Base-by-base conservation (phyloP, 2,888 invertebrate genomes). In the Polydrusus pterygomalis region DNA sequence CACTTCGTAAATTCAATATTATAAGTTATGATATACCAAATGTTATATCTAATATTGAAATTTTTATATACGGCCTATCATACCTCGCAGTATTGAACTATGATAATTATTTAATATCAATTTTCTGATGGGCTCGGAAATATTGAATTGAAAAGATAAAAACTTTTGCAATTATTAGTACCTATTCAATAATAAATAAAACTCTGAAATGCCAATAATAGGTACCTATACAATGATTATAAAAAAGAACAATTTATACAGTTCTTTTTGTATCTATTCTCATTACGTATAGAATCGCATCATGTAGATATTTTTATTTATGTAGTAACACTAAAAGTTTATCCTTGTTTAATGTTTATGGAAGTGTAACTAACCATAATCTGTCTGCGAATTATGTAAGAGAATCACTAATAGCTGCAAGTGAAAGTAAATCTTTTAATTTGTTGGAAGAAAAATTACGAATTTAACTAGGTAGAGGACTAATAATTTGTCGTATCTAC, bases 371-470 rank as follows among this genome's bases (percentile, higher is more conserved):
- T 71, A 64, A 60, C 58, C 38, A 60, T 60, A 38, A 64, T 71
- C 54, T 71, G 51, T 54, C 62, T 71, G 64, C 54, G 20, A 54
- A 54, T 71, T 63, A 71, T 71, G 71, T 64, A 71, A 71, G 63
- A 43, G 71, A 11, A 71, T 38, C 63, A 71, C 63, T 71, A 71
- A 71, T 63, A 34, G 71, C 45, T 34, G 34, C 34, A 71, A 64
- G 71, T 51, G 71, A 71, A 71, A 71, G 71, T 71, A 54, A 71
- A 71, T 54, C 51, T 58, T 63, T 47, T 25, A 70, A 68, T 56
- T 68, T 17, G 17, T 17, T 17, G 13, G 10, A 60, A 40, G 38
- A 60, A 30, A n/a, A 60, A 38, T 20, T 34, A 47, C 47, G n/a
- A 60, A 10, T 15, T 38, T 60, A 60, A 60, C 38, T 38, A 38